phyloP scores from a whole-genome alignment of 2,797 vertebrate species.

The Anomalospiza imberbis region DNA sequence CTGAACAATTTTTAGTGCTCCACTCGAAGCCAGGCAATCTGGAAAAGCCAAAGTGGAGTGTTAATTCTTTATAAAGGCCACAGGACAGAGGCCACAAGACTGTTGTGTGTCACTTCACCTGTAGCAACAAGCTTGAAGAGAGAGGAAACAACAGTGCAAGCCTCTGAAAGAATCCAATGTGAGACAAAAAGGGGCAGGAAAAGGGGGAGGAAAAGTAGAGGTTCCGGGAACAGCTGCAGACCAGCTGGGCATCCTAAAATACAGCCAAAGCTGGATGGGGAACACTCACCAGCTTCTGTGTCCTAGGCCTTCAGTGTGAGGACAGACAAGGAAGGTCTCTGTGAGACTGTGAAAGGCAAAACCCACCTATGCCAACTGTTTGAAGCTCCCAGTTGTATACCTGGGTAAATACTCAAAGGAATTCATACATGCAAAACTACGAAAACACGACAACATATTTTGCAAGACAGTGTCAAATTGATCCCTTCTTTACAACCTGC shows the following conservation, averaged over 20 bases:
- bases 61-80: not conserved
- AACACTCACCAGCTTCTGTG: not conserved
- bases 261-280: not conserved
- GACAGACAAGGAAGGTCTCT: not conserved
- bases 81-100: not conserved
- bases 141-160: not conserved
- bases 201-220: not conserved
- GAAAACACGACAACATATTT: not conserved
- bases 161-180: not conserved
- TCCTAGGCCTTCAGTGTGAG: not conserved
- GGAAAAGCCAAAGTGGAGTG: not conserved
- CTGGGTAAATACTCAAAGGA: not conserved
- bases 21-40: not conserved
- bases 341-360: not conserved
- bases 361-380: not conserved
- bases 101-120: not conserved
- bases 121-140: not conserved
- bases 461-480: not conserved
- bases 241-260: not conserved
- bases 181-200: not conserved
- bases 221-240: constrained; percentile 22
- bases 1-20: not conserved
- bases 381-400: not conserved
- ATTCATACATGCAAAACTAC: not conserved
- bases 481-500: not conserved